Percentiles rank a stretch among this genome's conserved stretches.
These are phyloP conservation scores for Napeogenes inachia DNA, from an alignment of 2,888 invertebrate genomes.

Conservation along the genomic window DNA sequence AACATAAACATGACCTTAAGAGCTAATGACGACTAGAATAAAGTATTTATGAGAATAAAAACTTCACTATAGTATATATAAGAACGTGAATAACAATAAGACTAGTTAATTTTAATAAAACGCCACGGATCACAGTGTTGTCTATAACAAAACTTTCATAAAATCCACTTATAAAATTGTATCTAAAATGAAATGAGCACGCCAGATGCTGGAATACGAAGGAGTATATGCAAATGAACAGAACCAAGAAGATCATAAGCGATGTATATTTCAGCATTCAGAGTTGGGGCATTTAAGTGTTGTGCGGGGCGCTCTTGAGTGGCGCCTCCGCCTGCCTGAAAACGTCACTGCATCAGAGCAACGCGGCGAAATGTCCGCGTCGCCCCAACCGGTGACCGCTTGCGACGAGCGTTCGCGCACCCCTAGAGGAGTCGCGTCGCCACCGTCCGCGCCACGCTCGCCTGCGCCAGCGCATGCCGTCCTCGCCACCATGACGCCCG, in stretches of 20 bases:
- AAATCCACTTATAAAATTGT: constrained; percentile 16
- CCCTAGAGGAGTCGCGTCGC: constrained; percentile 69
- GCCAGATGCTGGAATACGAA: constrained; percentile 21
- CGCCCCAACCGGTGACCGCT: constrained; percentile 57
- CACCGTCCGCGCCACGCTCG: constrained; percentile 74
- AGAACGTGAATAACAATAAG: too few species aligned
- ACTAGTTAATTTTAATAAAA: too few species aligned
- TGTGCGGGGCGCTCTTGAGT: constrained; percentile 65
- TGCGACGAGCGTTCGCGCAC: constrained; percentile 66
- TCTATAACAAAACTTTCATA: constrained; percentile 7
- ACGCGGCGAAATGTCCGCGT: constrained; percentile 68
- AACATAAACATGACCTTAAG: neutral
- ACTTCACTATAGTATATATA: neutral
- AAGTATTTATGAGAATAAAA: neutral
- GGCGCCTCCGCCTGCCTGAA: constrained; percentile 62
- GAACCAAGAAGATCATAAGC: constrained; percentile 15
- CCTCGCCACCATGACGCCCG: constrained; percentile 92
- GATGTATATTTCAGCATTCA: constrained; percentile 57
- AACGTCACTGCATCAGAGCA: constrained; percentile 52
- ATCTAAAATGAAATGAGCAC: constrained; percentile 34
- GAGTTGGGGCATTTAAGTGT: constrained; percentile 50
- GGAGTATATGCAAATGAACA: constrained; percentile 3
- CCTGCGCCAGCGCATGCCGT: constrained; percentile 85
- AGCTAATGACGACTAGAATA: neutral
- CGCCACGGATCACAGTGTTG: neutral